phyloP scores from a whole-genome alignment of 2,113 vertebrate species.

The Mirounga angustirostris region DNA sequence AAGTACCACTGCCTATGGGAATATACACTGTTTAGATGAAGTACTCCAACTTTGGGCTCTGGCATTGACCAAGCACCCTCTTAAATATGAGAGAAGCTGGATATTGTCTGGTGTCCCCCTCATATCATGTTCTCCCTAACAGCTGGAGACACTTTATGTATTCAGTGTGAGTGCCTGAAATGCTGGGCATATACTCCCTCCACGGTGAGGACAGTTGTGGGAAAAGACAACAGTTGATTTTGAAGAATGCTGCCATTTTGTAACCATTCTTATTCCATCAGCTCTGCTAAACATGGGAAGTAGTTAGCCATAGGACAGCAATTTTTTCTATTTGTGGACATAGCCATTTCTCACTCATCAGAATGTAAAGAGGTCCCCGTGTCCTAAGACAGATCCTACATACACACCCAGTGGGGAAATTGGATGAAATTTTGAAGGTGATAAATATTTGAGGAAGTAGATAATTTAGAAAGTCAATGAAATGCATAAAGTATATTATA shows the following conservation, averaged over 20 bases:
- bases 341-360: background rate
- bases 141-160: background rate
- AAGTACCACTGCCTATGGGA: background rate
- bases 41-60: background rate
- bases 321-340: background rate
- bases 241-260: background rate
- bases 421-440: background rate
- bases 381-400: background rate
- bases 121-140: background rate
- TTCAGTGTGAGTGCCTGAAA: background rate
- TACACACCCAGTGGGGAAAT: background rate
- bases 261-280: background rate
- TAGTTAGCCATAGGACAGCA: background rate
- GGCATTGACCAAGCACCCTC: background rate
- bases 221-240: background rate
- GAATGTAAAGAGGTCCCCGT: background rate
- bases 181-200: background rate
- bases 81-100: background rate
- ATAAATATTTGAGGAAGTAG: conserved; percentile 24
- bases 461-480: conserved; percentile 44
- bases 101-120: background rate
- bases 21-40: background rate
- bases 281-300: background rate
- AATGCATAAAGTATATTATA: background rate
- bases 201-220: background rate